Conservation (phyloP, 2,113 vertebrate species). For the Anguilla japonica region DNA sequence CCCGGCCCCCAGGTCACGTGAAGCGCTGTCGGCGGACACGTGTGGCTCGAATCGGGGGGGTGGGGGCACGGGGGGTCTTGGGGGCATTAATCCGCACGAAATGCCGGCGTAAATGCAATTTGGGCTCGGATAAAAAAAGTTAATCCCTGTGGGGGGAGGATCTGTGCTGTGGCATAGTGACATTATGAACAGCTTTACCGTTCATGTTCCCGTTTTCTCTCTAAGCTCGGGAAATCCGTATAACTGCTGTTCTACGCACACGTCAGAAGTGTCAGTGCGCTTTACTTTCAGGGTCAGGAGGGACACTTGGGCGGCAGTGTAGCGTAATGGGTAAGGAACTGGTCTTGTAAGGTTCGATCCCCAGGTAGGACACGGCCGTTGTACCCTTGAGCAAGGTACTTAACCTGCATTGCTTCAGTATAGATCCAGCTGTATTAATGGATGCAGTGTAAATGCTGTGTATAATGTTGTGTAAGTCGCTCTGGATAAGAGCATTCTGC, state of each 20-base stretch:
- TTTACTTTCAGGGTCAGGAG: neutral
- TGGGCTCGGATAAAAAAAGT: neutral
- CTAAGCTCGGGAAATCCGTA: neutral
- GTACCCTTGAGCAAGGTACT: too few relatives aligned
- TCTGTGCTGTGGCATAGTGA: neutral
- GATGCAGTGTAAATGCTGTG: too few relatives aligned
- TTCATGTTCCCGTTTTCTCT: neutral
- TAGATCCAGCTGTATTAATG: too few relatives aligned
- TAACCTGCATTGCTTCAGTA: too few relatives aligned
- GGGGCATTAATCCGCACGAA: neutral
- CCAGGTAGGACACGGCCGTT: too few relatives aligned
- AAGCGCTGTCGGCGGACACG: neutral
- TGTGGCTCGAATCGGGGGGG: neutral
- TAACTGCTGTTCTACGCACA: neutral
- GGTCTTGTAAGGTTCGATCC: too few relatives aligned
- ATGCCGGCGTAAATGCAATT: conserved; percentile 2
- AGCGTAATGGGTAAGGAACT: too few relatives aligned
- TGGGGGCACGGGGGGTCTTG: neutral
- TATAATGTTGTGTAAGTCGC: too few relatives aligned
- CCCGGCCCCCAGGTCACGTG: neutral
- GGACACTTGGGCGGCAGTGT: too few relatives aligned
- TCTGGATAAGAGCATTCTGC: too few relatives aligned
- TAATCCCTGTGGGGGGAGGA: neutral
- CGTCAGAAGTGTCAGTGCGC: neutral
- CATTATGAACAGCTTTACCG: neutral